Conservation (phyloP, 1,140 invertebrate genomes). For the Episyrphus balteatus region DNA sequence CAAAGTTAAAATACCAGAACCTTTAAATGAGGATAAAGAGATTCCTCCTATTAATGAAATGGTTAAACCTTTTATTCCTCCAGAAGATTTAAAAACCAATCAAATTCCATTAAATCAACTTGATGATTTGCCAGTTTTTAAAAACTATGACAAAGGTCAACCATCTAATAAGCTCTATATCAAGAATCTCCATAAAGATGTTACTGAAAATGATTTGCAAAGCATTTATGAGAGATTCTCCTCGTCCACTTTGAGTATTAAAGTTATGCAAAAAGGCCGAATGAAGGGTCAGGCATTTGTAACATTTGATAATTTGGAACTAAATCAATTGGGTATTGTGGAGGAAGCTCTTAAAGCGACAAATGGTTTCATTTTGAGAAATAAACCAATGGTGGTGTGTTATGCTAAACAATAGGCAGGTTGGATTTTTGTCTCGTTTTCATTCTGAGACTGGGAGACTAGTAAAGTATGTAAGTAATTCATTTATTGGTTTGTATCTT, state of each 20-base stretch:
- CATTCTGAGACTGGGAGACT: too few species aligned
- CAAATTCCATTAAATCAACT: constrained; percentile 64
- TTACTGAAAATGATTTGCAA: constrained; percentile 62
- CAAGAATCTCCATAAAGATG: constrained; percentile 81
- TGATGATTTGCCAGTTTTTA: constrained; percentile 67
- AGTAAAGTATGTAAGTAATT: too few species aligned
- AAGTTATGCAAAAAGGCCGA: constrained; percentile 85
- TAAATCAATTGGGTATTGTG: constrained; percentile 52
- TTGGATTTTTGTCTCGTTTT: not conserved
- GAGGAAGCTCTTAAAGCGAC: constrained; percentile 69
- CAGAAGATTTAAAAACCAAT: constrained; percentile 49
- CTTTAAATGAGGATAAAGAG: too few species aligned
- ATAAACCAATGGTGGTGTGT: constrained; percentile 83
- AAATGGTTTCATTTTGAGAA: constrained; percentile 78
- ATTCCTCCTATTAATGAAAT: not conserved
- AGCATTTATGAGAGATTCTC: constrained; percentile 66
- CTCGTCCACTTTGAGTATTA: constrained; percentile 38
- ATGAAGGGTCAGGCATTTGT: constrained; percentile 96
- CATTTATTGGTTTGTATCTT: too few species aligned
- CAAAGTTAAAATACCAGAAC: not conserved
- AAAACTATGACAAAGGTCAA: constrained; percentile 73
- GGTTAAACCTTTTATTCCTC: not conserved
- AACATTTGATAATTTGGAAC: constrained; percentile 42
- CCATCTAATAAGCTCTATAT: constrained; percentile 78
- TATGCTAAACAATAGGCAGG: constrained; percentile 54